Conservation (phyloP, 1,140 invertebrate species). For the Armadillidium nasatum region DNA sequence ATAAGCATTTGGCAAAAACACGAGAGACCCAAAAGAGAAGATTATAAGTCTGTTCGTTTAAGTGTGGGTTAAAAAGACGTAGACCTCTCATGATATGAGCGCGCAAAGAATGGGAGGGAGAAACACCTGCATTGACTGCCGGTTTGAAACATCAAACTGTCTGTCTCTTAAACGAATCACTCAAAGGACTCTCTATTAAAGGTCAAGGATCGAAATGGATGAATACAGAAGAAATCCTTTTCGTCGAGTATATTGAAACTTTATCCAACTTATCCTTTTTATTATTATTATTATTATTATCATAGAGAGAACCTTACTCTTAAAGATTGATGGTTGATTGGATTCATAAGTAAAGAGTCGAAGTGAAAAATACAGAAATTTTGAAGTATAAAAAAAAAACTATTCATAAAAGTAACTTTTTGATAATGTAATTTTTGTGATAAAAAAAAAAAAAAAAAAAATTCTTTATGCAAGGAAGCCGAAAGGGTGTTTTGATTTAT, state of each 20-base stretch:
- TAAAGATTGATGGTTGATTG: not conserved
- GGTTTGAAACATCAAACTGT: constrained; percentile 4
- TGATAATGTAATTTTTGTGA: not conserved
- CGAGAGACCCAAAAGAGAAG: not conserved
- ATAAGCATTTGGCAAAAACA: not conserved
- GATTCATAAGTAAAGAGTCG: not conserved
- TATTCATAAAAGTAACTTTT: not conserved
- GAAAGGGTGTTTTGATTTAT: not conserved
- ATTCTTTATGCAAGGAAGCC: not conserved
- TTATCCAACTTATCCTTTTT: not conserved
- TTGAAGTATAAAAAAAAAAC: not conserved
- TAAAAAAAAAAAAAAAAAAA: not conserved
- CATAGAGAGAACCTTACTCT: not conserved
- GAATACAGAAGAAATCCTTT: not conserved
- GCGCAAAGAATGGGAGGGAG: not conserved
- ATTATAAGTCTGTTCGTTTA: not conserved
- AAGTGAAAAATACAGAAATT: not conserved
- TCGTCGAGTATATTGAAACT: not conserved
- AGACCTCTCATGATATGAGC: not conserved
- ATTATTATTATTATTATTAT: no score
- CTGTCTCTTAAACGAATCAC: not conserved
- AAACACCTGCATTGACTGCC: not conserved
- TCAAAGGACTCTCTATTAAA: not conserved
- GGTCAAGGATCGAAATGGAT: not conserved
- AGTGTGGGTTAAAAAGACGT: not conserved